Percentiles rank a stretch among this genome's conserved stretches.
Evolutionary conservation across 92 coral and sea anemone genomes (phyloP).

Genomic region (Paramuricea clavata): DNA sequence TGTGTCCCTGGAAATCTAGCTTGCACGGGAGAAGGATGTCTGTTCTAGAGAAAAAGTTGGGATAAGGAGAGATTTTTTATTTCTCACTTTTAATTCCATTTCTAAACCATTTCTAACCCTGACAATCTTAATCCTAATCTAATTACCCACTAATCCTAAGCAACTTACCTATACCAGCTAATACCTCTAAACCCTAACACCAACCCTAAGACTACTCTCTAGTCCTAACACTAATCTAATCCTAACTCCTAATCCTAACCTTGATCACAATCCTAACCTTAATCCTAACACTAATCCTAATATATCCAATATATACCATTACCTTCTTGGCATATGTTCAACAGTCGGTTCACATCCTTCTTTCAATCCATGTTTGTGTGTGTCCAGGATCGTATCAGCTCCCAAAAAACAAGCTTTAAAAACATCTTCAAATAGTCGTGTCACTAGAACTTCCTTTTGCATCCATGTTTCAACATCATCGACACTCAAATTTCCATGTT

Average conservation of each 20-base stretch:
- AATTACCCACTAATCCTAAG: not conserved
- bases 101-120: not conserved
- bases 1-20: conserved; percentile 77
- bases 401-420: conserved; percentile 83
- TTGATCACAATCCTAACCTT: not conserved
- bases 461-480: conserved; percentile 80
- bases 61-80: not conserved
- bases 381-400: conserved; percentile 80
- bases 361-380: conserved; percentile 80
- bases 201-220: no score
- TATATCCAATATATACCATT: not conserved
- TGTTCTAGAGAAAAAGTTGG: conserved; percentile 59
- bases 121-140: no score
- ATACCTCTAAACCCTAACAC: not conserved
- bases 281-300: not conserved
- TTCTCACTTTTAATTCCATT: no score
- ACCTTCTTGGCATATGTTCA: conserved; percentile 74
- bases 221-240: no score
- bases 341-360: conserved; percentile 94
- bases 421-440: conserved; percentile 82
- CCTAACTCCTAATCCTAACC: no score
- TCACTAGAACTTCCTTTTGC: conserved; percentile 76
- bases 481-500: conserved; percentile 62
- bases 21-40: conserved; percentile 93
- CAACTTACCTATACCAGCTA: no score